Evolutionary conservation across 2,888 invertebrate species (phyloP).

Genomic region (Geotrupes spiniger): DNA sequence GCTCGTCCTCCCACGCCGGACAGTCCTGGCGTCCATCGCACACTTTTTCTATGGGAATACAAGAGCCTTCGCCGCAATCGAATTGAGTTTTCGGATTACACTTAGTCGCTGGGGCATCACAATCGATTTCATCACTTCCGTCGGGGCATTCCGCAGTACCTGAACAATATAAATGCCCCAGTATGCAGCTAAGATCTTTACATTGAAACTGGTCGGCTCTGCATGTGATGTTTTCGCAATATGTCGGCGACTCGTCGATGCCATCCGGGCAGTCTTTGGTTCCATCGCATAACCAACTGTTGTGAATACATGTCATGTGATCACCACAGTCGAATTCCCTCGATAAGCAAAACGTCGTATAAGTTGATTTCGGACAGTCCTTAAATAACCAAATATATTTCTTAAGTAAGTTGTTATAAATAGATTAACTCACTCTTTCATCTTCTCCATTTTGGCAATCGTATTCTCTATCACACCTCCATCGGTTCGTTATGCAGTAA

Average conservation of each 20-base stretch:
- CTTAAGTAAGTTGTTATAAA: neutral
- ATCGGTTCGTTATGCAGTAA: constrained; percentile 73
- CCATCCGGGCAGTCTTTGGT: constrained; percentile 80
- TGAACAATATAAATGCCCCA: constrained; percentile 78
- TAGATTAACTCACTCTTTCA: constrained; percentile 58
- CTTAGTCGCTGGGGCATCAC: constrained; percentile 63
- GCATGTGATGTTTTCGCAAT: constrained; percentile 74
- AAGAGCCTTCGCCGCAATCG: constrained; percentile 80
- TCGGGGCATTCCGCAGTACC: constrained; percentile 79
- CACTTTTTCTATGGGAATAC: constrained; percentile 74
- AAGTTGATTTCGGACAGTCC: constrained; percentile 58
- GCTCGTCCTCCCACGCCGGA: constrained; percentile 86
- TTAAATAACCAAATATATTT: too few species aligned
- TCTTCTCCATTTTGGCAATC: constrained; percentile 85
- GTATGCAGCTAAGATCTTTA: constrained; percentile 73
- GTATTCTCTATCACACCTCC: constrained; percentile 84
- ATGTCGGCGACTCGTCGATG: constrained; percentile 69
- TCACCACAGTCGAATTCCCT: constrained; percentile 80
- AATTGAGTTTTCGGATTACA: constrained; percentile 80
- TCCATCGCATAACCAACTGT: constrained; percentile 82
- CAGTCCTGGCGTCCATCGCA: constrained; percentile 88
- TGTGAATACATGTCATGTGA: constrained; percentile 75
- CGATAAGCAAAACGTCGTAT: constrained; percentile 63
- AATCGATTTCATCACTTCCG: constrained; percentile 81
- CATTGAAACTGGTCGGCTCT: constrained; percentile 86